phyloP scores from a whole-genome alignment of 2,113 vertebrate species.

The Anhinga rufa region DNA sequence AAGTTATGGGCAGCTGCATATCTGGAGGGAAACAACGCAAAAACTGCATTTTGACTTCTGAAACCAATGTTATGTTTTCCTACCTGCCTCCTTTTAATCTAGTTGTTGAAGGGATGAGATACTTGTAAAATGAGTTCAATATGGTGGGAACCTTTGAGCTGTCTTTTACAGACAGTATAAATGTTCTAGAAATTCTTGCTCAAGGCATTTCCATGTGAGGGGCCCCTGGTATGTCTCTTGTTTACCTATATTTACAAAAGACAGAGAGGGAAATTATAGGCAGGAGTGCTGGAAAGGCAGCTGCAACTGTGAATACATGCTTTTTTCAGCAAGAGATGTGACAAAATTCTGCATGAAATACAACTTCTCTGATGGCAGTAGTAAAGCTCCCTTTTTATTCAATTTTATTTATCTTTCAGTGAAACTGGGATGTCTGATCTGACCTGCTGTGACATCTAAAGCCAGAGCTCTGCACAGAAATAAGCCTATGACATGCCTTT shows the following conservation, averaged over 20 bases:
- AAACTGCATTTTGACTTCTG: not conserved
- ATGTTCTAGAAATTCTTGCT: not conserved
- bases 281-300: not conserved
- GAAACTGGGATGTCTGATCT: not conserved
- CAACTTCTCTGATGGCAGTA: not conserved
- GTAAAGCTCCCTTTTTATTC: not conserved
- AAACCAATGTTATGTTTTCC: not conserved
- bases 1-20: not conserved
- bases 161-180: not conserved
- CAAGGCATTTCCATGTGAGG: not conserved
- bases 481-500: not conserved
- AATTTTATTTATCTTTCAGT: not conserved
- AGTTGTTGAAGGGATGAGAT: not conserved
- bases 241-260: not conserved
- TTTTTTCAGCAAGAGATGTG: not conserved
- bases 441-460: not conserved
- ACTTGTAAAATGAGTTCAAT: not conserved
- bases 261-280: not conserved
- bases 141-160: not conserved
- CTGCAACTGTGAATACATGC: not conserved
- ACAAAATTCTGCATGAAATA: not conserved
- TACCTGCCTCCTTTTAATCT: not conserved
- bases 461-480: not conserved
- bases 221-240: rapidly evolving
- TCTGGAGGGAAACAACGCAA: not conserved